Base-by-base conservation (phyloP, 2,888 invertebrate species). In the Apodemia duryi region DNA sequence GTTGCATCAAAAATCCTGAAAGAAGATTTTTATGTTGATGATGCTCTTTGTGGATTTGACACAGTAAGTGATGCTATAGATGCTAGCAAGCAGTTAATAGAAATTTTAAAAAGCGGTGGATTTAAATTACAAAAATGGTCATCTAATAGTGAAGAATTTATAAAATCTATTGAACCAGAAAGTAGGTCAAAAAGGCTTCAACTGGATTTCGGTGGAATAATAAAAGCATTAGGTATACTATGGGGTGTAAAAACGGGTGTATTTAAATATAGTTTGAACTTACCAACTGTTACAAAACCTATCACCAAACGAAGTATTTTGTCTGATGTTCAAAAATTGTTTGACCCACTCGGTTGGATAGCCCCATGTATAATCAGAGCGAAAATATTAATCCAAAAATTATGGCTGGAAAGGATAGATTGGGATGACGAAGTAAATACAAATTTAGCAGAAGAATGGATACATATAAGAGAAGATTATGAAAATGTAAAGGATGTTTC, bases 41-140 rank as follows among this genome's bases (percentile, higher is more conserved):
- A 75, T 32, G 21, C 72, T 6, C 66, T 75, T 65, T 66, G 69
- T 2, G 72, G 74, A 1, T 63, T 65, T 28, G 66, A 70, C 43
- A 64, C 52, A 35, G 6, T 70, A 63, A 51, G 71, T 72, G 52
- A 63, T 38, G 67, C 63, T 21, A 65, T 65, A 32, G 66, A 66
- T 49, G 67, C 75, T 54, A 63, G 74, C 6, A 73, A 41, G 3
- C 28, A 64, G 1, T 52, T 52, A 61, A 63, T 5, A 35, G 63
- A 13, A 29, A 49, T 78, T 7, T 51, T 80, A 29, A 67, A 62
- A 46, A 66, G 67, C 7, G 79, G 75, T 4, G 78, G 80, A 0
- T 80, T 82, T 65, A 57, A 70, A 5, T 64, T 81, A 6, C 73
- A 77, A 35, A 76, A 80, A 65, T 77, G 75, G 76, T 63, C 57